Evolutionary conservation across 2,888 invertebrate species (phyloP), one percentile per base, ranked within the genome.

Genomic region (Sisyra terminalis): DNA sequence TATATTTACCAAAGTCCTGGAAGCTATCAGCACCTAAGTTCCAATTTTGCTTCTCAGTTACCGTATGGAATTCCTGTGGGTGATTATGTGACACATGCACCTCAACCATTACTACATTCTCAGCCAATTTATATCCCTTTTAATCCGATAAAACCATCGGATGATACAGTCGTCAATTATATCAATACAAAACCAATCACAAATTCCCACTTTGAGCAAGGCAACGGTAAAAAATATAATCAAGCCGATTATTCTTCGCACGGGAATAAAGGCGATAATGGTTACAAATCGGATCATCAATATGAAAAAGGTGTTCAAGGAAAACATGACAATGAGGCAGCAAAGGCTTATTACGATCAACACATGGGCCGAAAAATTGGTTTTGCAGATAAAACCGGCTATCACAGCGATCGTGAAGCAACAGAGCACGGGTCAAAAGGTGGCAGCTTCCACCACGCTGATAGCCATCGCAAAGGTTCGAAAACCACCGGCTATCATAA

Each of bases 401-500:
- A 70, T 43, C 70, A 75, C 50, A 72, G 68, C 1, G 65, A 69
- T 44, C 68, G 73, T 47, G 60, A 73, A 41, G 65, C 68, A 47
- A 59, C 63, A 2, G 69, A 66, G 1, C 59, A 69, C 44, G 66
- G 63, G 35, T 66, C 68, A 50, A 65, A 72, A 47, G 75, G 74
- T 4, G 70, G 64, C 1, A 69, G 70, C 46, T 71, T 70, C 50
- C 70, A 70, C 1, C 66, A 73, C 50, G 68, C 70, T 48, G 67
- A 71, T 42, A 70, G 71, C 47, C 71, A 69, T 58, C 75, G 75
- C 58, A 79, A 79, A 55, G 79, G 79, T 1, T 73, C 76, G 46
- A 77, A 77, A 41, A 69, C 78, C 15, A 75, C 71, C 6, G 81
- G 82, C 13, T 81, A 71, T 63, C 79, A 79, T 58, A 79, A 77